Conservation (phyloP, 2,113 vertebrate genomes). For the Ammospiza caudacuta region DNA sequence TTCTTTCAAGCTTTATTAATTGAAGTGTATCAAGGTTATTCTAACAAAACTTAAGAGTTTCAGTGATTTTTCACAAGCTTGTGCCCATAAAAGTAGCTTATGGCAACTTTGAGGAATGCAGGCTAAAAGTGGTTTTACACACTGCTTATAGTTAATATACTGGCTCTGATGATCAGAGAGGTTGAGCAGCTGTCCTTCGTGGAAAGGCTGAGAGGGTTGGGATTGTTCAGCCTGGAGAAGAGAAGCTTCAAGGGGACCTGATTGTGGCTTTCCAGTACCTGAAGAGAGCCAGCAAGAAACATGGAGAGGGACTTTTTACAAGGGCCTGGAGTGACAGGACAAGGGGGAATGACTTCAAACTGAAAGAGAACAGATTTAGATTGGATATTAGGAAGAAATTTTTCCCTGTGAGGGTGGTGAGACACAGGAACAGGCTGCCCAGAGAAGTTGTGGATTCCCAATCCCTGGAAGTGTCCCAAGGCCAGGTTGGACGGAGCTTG, state of each 20-base stretch:
- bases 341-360: not conserved
- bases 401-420: not conserved
- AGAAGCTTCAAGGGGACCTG: not conserved
- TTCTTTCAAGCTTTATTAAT: not conserved
- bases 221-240: not conserved
- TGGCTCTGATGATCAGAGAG: not conserved
- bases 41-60: not conserved
- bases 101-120: not conserved
- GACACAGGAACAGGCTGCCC: not conserved
- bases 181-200: not conserved
- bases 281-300: not conserved
- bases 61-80: not conserved
- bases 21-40: not conserved
- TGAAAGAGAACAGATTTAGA: not conserved
- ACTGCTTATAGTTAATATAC: not conserved
- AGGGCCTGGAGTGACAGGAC: not conserved
- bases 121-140: not conserved
- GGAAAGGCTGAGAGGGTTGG: not conserved
- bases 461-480: not conserved
- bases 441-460: not conserved
- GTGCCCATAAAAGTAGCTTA: not conserved
- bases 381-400: not conserved
- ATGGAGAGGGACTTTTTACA: not conserved
- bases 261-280: not conserved
- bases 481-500: accelerated